Percentiles rank a stretch among this genome's conserved stretches.
Evolutionary conservation across 2,797 vertebrate genomes (phyloP).

Genomic region (Cuniculus paca): DNA sequence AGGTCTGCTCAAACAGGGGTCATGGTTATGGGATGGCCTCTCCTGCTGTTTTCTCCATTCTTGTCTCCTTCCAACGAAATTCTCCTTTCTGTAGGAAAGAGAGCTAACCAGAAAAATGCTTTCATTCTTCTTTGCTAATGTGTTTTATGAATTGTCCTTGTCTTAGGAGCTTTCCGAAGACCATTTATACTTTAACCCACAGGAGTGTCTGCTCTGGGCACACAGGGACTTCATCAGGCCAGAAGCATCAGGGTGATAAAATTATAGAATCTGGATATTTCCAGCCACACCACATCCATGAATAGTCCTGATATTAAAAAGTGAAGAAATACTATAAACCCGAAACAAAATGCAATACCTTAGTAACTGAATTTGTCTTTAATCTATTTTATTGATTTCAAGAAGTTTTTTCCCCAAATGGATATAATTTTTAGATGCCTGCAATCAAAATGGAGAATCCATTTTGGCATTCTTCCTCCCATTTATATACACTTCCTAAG

Average conservation of each 20-base stretch:
- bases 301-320: not conserved
- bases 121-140: not conserved
- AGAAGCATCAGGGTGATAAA: fast-evolving
- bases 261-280: not conserved
- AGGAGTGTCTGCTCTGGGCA: not conserved
- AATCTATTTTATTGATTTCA: not conserved
- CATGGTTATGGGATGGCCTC: no score
- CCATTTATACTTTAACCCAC: not conserved
- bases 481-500: not conserved
- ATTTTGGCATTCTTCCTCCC: not conserved
- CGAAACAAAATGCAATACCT: not conserved
- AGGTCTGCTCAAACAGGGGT: not conserved
- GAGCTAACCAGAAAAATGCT: not conserved
- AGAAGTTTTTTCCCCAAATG: not conserved
- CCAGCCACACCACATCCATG: not conserved
- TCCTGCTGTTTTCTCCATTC: not conserved
- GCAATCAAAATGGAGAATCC: not conserved
- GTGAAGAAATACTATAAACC: not conserved
- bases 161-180: not conserved
- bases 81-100: not conserved
- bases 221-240: not conserved
- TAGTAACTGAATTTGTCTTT: not conserved
- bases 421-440: not conserved
- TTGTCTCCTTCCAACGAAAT: not conserved
- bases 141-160: not conserved